A percentile compares a stretch with the other conserved stretches of the same genome.
Evolutionary conservation across 2,797 vertebrate species (phyloP).

Genomic region (Hylomyscus alleni): DNA sequence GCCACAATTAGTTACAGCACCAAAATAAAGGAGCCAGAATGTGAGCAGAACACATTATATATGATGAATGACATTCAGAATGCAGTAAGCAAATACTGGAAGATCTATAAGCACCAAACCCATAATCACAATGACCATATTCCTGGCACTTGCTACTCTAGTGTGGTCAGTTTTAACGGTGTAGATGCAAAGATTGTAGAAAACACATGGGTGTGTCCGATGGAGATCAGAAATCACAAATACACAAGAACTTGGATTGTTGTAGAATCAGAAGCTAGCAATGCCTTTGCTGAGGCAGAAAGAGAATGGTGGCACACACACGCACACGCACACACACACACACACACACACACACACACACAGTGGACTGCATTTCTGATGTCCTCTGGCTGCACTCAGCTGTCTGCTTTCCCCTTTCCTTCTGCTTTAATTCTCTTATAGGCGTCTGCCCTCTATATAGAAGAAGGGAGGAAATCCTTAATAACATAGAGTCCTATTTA

Average conservation of each 20-base stretch:
- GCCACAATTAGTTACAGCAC: neutral
- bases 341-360: neutral
- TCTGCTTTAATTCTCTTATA: neutral
- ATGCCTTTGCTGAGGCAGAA: neutral
- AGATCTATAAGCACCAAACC: slow-evolving; percentile 18
- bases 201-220: neutral
- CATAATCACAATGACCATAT: neutral
- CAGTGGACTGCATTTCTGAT: neutral
- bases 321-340: too few relatives aligned
- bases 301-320: neutral
- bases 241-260: neutral
- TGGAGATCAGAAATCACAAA: slow-evolving; percentile 41
- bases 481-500: neutral
- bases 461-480: neutral
- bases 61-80: slow-evolving; percentile 15
- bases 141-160: slow-evolving; percentile 18
- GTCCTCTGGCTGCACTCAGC: neutral
- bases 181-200: slow-evolving; percentile 29
- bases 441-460: neutral
- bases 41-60: neutral
- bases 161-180: neutral
- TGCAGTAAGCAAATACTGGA: slow-evolving; percentile 1
- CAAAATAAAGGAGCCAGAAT: neutral
- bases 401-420: neutral
- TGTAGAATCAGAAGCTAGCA: neutral